Base-by-base conservation (phyloP, 2,113 vertebrate genomes). In the Thamnaconus septentrionalis region DNA sequence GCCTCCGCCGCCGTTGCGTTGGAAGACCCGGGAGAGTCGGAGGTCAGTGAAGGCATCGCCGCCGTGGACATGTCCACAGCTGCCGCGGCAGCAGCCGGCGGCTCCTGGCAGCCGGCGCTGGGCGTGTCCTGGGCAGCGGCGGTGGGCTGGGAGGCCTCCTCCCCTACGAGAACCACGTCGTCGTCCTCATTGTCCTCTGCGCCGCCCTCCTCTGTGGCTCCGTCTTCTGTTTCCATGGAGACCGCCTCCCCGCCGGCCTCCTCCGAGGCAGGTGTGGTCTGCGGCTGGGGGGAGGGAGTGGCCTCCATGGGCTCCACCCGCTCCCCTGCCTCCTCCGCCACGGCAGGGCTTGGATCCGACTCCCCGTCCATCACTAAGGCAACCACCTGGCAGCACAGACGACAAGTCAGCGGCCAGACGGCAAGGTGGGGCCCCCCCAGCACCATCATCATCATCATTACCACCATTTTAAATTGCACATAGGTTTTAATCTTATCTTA, bases 131-230 rank as follows among this genome's bases (percentile, higher is more conserved):
- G 61, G 66, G 76, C 48, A 40, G 72, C 46, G 57, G 84, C 72
- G 47, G 79, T 62, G 60, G 81, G 70, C 61, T 80, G 66, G 8
- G 72, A 59, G 49, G 80, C 65, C 51, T 87, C 93, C 91, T 95
- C 97, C 46, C 94, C 94, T 69, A 98, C 94, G 63, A 99, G 93
- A 68, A 98, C 96, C 72, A 98, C 96, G 56, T 98, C 97, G 0
- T 98, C 97, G 0, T 97, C 95, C 1, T 93, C 93, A 54, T 92
- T 87, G 66, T 91, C 87, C 81, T 88, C 84, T 12, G 62, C 39
- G 51, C 55, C 64, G 9, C 40, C 82, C 52, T 85, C 70, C 65
- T 77, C 78, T 61, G 81, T 56, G 70, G 76, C 54, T 51, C 54
- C 77, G 7, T 81, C 84, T 66, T 56, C 82, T 1, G 82, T 86